Base-by-base conservation (phyloP, 2,888 invertebrate species). In the Rotaria socialis region DNA sequence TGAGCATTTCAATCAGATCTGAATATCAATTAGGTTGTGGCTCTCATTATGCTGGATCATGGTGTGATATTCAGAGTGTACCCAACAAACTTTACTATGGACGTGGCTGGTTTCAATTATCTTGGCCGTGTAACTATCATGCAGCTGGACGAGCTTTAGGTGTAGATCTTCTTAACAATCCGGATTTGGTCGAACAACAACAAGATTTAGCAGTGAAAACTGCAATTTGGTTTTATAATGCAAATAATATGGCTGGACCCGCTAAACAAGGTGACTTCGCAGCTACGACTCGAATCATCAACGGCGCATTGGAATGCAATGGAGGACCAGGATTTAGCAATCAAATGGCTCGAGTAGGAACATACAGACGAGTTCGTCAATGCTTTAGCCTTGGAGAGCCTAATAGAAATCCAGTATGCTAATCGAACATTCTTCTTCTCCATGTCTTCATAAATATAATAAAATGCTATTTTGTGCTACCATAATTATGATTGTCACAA, bases 21-120 rank as follows among this genome's bases (percentile, higher is more conserved):
- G 16, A 27, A 7, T 67, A 35, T 19, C 35, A 16, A 19, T 19
- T 47, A 80, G 80, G 80, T 19, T 80, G 80, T n/a, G 80, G 80
- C 47, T 22, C 80, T 47, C 47, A 47, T n/a, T 80, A 80, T 47
- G 80, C 80, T 47, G 80, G 80, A 24, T 47, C 80, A n/a, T 80
- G 80, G 80, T 80, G 80, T n/a, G 19, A 43, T 24, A 35, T 47
- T 16, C 52, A 27, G 47, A 84, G 84, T 55, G 35, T 27, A n/a
- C 84, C 86, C 8, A 74, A 43, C 3, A 84, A n/a, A 35, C 67
- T 67, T 41, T 86, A 86, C 41, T 86, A 60, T 67, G 86, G 86
- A 11, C 60, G 86, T 60, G 86, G 86, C n/a, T 86, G 84, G 50
- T 84, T 86, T 55, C 86, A 86, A 86, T 47, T 86, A 1, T 84